These are phyloP conservation scores for Leptatherina wallacei DNA, from an alignment of 2,797 vertebrate genomes.

Conservation along the genomic window DNA sequence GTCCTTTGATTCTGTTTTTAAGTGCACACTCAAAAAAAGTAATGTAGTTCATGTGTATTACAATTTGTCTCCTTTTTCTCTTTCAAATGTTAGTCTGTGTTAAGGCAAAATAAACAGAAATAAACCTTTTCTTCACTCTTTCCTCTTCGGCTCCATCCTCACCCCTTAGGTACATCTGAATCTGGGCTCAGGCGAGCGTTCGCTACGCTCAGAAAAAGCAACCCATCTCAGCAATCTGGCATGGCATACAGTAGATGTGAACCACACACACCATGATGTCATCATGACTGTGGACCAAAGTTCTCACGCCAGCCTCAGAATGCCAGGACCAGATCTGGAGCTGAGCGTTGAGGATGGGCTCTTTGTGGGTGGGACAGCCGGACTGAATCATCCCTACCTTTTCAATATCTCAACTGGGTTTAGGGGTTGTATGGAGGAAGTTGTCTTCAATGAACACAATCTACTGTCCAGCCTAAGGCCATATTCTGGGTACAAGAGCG, in stretches of 20 bases:
- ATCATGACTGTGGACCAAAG: conserved; percentile 84
- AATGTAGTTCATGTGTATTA: background rate
- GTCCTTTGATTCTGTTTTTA: background rate
- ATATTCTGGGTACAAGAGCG: conserved; percentile 85
- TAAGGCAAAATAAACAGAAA: background rate
- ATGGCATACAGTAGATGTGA: conserved; percentile 88
- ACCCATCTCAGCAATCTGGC: conserved; percentile 83
- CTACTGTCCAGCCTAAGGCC: conserved; percentile 85
- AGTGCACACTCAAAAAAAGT: background rate
- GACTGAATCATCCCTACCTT: conserved; percentile 80
- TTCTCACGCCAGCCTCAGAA: conserved; percentile 67
- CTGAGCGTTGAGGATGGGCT: conserved; percentile 85
- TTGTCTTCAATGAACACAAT: conserved; percentile 87
- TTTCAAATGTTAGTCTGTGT: background rate
- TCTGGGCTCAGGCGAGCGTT: conserved; percentile 83
- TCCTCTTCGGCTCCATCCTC: background rate
- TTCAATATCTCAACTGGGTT: conserved; percentile 72
- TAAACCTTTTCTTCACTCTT: background rate
- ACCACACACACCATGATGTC: conserved; percentile 77
- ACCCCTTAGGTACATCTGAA: conserved; percentile 84
- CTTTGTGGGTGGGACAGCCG: conserved; percentile 82
- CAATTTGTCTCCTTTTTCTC: background rate
- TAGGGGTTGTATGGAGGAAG: conserved; percentile 88
- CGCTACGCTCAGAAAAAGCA: conserved; percentile 81
- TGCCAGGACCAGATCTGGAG: conserved; percentile 81